Conservation (phyloP, 2,888 invertebrate genomes). For the Morinoia aosen region DNA sequence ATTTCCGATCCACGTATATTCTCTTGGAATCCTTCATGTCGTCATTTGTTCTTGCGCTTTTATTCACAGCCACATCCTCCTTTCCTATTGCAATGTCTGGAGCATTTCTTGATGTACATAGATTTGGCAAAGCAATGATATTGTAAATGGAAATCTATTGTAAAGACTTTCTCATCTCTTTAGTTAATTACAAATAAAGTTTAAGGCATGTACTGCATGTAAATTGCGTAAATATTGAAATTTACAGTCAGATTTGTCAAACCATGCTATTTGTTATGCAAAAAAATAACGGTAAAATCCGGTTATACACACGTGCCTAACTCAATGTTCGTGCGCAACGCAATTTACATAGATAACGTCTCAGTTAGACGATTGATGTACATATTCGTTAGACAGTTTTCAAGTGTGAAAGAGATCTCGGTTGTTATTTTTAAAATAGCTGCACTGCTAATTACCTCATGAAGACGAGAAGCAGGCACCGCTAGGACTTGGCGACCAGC, state of each 20-base stretch:
- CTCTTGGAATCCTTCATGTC: neutral
- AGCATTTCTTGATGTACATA: neutral
- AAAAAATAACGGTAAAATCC: no score
- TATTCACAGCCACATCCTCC: neutral
- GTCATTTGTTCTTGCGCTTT: neutral
- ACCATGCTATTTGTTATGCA: no score
- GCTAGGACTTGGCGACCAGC: neutral
- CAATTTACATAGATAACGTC: neutral
- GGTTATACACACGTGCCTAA: neutral
- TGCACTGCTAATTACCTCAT: neutral
- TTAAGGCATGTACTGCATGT: no score
- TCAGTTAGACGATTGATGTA: neutral
- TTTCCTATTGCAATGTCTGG: neutral
- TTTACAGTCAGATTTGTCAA: no score
- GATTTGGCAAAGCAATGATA: neutral
- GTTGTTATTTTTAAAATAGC: neutral
- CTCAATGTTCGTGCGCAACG: neutral
- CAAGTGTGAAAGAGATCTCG: neutral
- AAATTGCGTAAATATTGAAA: no score
- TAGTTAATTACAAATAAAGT: neutral
- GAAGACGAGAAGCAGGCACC: neutral
- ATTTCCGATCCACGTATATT: neutral
- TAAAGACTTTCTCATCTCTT: neutral
- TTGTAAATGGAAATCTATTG: neutral
- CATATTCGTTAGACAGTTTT: neutral